phyloP scores from a whole-genome alignment of 2,888 invertebrate genomes.

The Ferdinandea cuprea region DNA sequence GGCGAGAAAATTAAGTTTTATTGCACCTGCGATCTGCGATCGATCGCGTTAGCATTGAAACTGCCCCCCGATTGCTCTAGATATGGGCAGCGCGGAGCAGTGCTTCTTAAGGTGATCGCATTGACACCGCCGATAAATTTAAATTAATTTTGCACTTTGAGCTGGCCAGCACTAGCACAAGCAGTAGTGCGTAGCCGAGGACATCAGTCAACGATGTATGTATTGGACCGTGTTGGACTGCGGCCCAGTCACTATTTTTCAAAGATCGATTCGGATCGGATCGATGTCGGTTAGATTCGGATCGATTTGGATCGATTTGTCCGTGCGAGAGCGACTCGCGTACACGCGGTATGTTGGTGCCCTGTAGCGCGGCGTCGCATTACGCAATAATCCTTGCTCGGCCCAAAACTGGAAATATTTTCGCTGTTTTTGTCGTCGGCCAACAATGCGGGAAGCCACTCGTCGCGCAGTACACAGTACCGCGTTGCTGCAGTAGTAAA shows the following conservation, averaged over 20 bases:
- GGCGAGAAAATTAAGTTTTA: slow-evolving; percentile 67
- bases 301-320: slow-evolving; percentile 64
- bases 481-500: slow-evolving; percentile 52
- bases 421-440: slow-evolving; percentile 34
- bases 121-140: slow-evolving; percentile 71
- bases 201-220: slow-evolving; percentile 54
- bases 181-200: slow-evolving; percentile 19
- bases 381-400: slow-evolving; percentile 70
- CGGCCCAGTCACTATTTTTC: slow-evolving; percentile 6
- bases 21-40: slow-evolving; percentile 56
- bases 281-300: neutral
- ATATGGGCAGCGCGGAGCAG: slow-evolving; percentile 49
- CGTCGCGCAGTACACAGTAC: slow-evolving; percentile 3
- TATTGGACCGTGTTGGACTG: neutral
- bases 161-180: too few species aligned
- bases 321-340: slow-evolving; percentile 25
- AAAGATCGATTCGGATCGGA: slow-evolving; percentile 29
- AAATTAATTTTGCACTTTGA: slow-evolving; percentile 68
- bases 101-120: slow-evolving; percentile 65
- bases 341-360: slow-evolving; percentile 47
- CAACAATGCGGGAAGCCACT: slow-evolving; percentile 71
- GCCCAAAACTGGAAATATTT: slow-evolving; percentile 62
- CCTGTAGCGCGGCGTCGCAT: slow-evolving; percentile 56
- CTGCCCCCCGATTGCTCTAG: slow-evolving; percentile 55
- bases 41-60: slow-evolving; percentile 26